These are phyloP conservation scores for Sitta europaea DNA, from an alignment of 2,113 vertebrate genomes.

Conservation along the genomic window DNA sequence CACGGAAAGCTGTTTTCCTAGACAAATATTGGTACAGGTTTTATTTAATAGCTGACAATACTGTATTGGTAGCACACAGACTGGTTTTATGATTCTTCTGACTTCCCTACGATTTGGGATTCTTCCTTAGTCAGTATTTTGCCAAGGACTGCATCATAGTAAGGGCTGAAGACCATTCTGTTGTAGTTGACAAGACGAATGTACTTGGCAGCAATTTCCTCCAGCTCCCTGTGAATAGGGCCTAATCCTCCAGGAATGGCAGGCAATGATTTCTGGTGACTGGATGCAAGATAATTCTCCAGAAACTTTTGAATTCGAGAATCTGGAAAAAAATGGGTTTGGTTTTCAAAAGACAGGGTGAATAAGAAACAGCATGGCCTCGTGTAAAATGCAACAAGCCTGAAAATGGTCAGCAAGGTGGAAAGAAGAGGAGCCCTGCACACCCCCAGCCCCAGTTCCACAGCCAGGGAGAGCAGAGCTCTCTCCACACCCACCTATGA, in stretches of 20 bases:
- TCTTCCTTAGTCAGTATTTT: constrained; percentile 71
- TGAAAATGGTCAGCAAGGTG: not conserved
- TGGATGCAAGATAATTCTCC: constrained; percentile 79
- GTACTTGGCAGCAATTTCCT: constrained; percentile 83
- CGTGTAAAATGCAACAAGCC: not conserved
- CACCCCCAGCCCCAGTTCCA: not conserved
- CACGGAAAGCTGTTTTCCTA: constrained; percentile 56
- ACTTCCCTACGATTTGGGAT: not conserved
- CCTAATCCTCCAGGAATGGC: constrained; percentile 84
- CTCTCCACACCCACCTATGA: constrained; percentile 80
- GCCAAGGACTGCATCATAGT: constrained; percentile 86
- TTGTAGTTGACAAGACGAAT: constrained; percentile 91
- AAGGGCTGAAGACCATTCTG: constrained; percentile 95
- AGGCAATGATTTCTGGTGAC: constrained; percentile 76
- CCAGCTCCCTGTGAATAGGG: constrained; percentile 87
- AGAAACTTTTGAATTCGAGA: constrained; percentile 86
- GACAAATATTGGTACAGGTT: constrained; percentile 19
- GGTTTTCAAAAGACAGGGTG: not conserved
- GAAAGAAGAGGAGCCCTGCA: not conserved
- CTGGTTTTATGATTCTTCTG: not conserved
- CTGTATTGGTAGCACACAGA: not conserved
- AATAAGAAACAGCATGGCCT: not conserved
- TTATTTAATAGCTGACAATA: not conserved
- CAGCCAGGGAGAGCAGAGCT: not conserved
- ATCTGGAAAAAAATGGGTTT: constrained; percentile 71